phyloP scores from a whole-genome alignment of 30 jellyfish, hydroid and myxozoan species.

The Aurelia aurita region DNA sequence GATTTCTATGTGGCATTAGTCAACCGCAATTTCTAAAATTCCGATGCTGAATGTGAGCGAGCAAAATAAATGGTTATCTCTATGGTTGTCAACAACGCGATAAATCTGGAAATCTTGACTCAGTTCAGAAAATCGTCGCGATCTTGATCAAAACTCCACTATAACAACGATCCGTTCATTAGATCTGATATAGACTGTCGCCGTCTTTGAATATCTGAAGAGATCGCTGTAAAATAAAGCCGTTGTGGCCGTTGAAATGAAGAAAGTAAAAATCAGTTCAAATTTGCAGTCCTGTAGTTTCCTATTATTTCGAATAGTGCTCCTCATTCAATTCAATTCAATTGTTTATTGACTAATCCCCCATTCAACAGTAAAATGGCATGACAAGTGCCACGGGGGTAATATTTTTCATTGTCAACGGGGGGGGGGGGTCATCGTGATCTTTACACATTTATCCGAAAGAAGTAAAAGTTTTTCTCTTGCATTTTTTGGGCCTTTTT shows the following conservation, averaged over 20 bases:
- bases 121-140: neutral
- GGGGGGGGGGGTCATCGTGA: no score
- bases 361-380: constrained; percentile 27
- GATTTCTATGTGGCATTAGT: no score
- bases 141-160: constrained; percentile 10
- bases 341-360: constrained; percentile 65
- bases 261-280: constrained; percentile 45
- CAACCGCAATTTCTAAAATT: no score
- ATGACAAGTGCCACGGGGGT: constrained; percentile 65
- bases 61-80: no score
- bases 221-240: neutral
- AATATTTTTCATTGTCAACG: neutral
- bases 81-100: no score
- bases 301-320: constrained; percentile 29
- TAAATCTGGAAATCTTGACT: neutral
- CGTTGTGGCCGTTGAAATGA: constrained; percentile 5
- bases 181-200: no score
- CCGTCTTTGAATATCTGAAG: neutral
- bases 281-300: constrained; percentile 32
- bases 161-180: neutral
- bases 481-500: no score
- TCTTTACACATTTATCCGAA: no score
- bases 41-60: no score
- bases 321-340: constrained; percentile 63
- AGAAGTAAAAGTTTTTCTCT: no score